Evolutionary conservation across 2,888 invertebrate species (phyloP), one percentile per base, ranked within the genome.

Genomic region (Cheilosia pagana): DNA sequence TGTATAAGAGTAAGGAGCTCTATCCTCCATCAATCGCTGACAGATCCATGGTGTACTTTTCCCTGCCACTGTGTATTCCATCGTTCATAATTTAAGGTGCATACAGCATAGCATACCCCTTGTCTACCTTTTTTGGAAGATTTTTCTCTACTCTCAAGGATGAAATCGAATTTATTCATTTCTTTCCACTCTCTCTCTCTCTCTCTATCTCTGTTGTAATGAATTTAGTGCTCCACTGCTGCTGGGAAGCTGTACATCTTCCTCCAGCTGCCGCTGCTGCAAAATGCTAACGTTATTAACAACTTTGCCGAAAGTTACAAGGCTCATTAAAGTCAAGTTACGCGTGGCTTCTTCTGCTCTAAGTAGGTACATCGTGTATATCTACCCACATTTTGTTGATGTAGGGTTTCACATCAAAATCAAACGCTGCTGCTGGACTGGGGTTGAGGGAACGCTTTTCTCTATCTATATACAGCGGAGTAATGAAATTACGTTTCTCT

Each of bases 241-340:
- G 23, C 70, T 57, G 23, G n/a, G 57, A 48, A 45, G 60, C 45
- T 76, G 35, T 35, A 35, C 3, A 12, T 12, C 12, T 35, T 52
- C 23, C 25, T 10, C 57, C 19, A 48, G 35, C 43, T 57, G 25
- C 16, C 52, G 21, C 59, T 57, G 35, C 25, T 60, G 63, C 52
- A 65, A 41, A 65, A 57, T 68, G 67, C 53, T 76, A 76, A 76
- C 68, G 16, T 67, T 76, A 76, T 76, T 76, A 76, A 53, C 67
- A 76, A 76, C 76, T 76, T 76, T 76, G 6, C 8, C 60, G 35
- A 76, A 76, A 76, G 76, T 76, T 67, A 76, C 76, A 68, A 68
- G 67, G 76, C 76, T 76, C 76, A 76, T 76, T 76, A 76, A 76
- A 68, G 67, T 76, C 76, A 76, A 68, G 67, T 76, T 76, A 67